Base-by-base conservation (phyloP, 1,140 invertebrate species). In the Macrosteles quadrilineatus region DNA sequence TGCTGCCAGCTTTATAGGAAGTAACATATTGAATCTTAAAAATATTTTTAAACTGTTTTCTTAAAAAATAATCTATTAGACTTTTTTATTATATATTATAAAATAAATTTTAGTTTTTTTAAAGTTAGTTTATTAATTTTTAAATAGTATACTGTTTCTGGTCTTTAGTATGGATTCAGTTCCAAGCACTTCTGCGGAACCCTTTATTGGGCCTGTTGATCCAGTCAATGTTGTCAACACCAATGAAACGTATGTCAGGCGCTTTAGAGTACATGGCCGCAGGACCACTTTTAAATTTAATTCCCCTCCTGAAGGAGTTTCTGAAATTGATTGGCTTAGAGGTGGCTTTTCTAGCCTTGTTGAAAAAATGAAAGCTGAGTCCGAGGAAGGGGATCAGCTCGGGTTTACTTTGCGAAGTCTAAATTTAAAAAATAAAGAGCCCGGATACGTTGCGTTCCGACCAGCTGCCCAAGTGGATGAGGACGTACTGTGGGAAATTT, bases 391-490 rank as follows among this genome's bases (percentile, higher is more conserved):
- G 3, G 45, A 66, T 12, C 25, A 40, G 14, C 21, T 40, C 12
- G 63, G 63, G 6, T 66, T 66, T 40, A 66, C 63, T 6, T 14
- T 66, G 2, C 2, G 3, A 6, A 66, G 36, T 66, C 30, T 19
- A 66, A 66, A 14, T 45, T 66, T 40, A 11, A 27, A 40, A 66
- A 45, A 63, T 30, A 53, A 23, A 12, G 40, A 40, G 19, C 63
- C 63, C 6, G 63, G 63, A n/a, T 66, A 45, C 19, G 31, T 40
- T 19, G 21, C 31, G 2, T 66, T 66, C 21, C 17, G n/a, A 62
- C 57, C 29, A 3, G 23, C 23, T 2, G 23, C 57, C 12, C 17
- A 62, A 31, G 6, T 62, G 2, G 2, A 3, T 29, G 17, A 6
- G 9, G 57, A 62, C 9, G 25, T 29, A n/a, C n/a, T 62, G 6